Evolutionary conservation across 2,797 vertebrate genomes (phyloP).

Genomic region (Pitangus sulphuratus): DNA sequence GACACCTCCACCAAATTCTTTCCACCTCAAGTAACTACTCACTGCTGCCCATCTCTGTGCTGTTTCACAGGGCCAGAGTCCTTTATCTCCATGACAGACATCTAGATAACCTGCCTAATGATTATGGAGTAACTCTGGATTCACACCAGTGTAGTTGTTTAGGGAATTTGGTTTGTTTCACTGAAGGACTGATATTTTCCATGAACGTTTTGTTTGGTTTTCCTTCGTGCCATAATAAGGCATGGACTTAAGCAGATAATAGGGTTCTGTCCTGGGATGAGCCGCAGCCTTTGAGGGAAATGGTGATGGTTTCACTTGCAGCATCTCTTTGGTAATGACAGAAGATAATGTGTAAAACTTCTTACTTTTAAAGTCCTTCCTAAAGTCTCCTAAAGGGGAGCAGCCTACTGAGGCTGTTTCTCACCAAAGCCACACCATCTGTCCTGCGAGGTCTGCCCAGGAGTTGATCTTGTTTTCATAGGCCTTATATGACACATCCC

Average conservation of each 20-base stretch:
- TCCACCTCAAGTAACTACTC: not conserved
- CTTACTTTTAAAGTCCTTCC: not conserved
- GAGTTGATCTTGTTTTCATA: not conserved
- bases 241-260: not conserved
- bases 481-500: not conserved
- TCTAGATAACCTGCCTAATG: not conserved
- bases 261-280: not conserved
- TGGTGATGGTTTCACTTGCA: not conserved
- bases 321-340: not conserved
- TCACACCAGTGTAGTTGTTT: not conserved
- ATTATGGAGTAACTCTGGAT: not conserved
- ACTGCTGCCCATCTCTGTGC: not conserved
- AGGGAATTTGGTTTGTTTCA: not conserved
- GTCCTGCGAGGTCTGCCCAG: not conserved
- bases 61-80: not conserved
- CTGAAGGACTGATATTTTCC: not conserved
- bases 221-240: not conserved
- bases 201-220: not conserved
- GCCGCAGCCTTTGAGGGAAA: not conserved
- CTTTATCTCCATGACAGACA: not conserved
- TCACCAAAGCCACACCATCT: not conserved
- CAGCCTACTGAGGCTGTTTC: not conserved
- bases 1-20: not conserved
- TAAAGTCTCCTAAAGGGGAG: not conserved
- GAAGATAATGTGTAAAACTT: not conserved